Evolutionary conservation across 2,113 vertebrate species (phyloP).

Genomic region (Mungos mungo): DNA sequence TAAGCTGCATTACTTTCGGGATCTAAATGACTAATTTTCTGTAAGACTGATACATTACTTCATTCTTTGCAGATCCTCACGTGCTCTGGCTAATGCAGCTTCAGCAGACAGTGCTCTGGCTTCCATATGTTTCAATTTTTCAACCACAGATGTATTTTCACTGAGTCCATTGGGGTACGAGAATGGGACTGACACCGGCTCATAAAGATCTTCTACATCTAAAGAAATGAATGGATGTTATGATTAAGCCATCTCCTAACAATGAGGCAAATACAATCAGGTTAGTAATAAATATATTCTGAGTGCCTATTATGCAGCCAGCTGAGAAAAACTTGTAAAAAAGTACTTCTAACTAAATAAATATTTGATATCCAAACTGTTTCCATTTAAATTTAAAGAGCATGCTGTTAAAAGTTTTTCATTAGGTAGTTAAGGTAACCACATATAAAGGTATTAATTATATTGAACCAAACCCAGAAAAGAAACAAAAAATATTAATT

Average conservation of each 20-base stretch:
- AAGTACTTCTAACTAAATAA: slow-evolving; percentile 34
- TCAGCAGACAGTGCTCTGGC: slow-evolving; percentile 88
- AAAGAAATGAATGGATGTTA: slow-evolving; percentile 23
- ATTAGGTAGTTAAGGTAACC: not conserved
- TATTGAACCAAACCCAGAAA: not conserved
- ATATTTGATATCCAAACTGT: not conserved
- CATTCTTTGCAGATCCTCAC: slow-evolving; percentile 93
- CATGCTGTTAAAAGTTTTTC: not conserved
- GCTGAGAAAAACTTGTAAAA: slow-evolving; percentile 7
- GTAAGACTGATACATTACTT: slow-evolving; percentile 83
- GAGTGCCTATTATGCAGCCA: not conserved
- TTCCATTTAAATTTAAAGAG: slow-evolving; percentile 26
- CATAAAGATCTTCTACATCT: slow-evolving; percentile 93
- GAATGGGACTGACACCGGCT: slow-evolving; percentile 52
- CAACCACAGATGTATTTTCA: slow-evolving; percentile 77
- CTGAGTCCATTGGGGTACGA: slow-evolving; percentile 70
- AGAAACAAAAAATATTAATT: not conserved
- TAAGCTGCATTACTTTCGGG: not conserved
- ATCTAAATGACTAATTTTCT: not conserved
- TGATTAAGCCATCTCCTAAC: not conserved
- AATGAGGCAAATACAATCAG: not conserved
- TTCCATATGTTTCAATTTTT: slow-evolving; percentile 86
- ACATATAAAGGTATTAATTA: not conserved
- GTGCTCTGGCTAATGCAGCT: slow-evolving; percentile 88
- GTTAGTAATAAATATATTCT: not conserved